Conservation (phyloP, 2,888 invertebrate genomes). For the Drosophila formosana region DNA sequence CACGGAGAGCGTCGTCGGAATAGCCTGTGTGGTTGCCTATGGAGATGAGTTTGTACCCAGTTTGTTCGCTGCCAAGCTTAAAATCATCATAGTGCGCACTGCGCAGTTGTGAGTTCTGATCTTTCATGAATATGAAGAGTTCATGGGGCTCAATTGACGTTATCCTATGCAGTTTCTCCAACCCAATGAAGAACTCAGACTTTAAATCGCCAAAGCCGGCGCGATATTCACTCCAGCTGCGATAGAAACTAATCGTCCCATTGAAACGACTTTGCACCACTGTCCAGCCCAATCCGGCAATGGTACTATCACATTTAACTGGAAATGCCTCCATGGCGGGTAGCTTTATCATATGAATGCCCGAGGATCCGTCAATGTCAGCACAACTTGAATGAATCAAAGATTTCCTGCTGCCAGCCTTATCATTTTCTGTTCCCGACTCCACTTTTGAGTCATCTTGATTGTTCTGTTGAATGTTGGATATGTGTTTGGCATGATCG, state of each 20-base stretch:
- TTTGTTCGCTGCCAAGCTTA: not conserved
- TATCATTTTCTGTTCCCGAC: no score
- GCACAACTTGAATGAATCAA: not conserved
- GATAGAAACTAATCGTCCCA: constrained; percentile 1
- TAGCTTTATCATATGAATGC: not conserved
- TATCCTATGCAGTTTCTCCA: constrained; percentile 1
- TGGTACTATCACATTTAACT: not conserved
- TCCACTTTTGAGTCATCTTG: not conserved
- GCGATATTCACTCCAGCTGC: constrained; percentile 3
- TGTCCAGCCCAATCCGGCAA: not conserved
- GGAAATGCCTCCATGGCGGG: not conserved
- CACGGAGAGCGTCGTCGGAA: not conserved
- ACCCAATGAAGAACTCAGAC: not conserved
- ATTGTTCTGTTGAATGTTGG: not conserved
- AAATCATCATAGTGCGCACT: constrained; percentile 6
- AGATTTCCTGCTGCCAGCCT: no score
- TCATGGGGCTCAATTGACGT: not conserved
- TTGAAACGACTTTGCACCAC: not conserved
- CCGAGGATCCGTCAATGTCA: not conserved
- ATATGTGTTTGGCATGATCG: not conserved
- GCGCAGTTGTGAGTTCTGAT: not conserved
- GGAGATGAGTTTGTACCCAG: not conserved
- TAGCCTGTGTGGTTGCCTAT: not conserved
- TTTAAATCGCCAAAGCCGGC: not conserved
- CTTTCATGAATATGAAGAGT: constrained; percentile 4